Evolutionary conservation across 2,113 vertebrate genomes (phyloP).

Genomic region (Myotis brandtii): DNA sequence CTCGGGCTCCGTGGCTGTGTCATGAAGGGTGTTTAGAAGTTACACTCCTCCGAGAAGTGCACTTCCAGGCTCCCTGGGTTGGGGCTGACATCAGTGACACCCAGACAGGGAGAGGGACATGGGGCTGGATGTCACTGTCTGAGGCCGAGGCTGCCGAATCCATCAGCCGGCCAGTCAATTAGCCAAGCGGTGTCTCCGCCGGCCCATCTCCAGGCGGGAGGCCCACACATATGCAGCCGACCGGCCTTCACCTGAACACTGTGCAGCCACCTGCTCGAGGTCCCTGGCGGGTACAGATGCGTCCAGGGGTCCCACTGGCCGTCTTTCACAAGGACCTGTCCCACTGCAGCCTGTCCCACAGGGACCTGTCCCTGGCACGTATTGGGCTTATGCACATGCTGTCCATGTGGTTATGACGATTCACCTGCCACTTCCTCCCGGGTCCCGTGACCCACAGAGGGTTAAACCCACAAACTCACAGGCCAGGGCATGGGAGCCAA

Average conservation of each 20-base stretch:
- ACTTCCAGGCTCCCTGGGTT: neutral
- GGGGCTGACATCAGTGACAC: neutral
- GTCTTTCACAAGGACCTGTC: neutral
- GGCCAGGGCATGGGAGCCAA: neutral
- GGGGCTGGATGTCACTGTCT: neutral
- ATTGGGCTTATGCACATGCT: neutral
- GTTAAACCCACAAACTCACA: constrained; percentile 21
- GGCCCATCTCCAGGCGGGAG: neutral
- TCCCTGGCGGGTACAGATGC: neutral
- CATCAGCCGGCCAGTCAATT: constrained; percentile 26
- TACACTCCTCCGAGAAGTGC: neutral
- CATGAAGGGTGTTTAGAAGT: constrained; percentile 48
- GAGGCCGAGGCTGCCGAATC: neutral
- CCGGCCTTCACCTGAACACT: neutral
- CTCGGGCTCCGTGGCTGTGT: neutral
- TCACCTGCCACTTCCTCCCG: neutral
- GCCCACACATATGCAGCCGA: neutral
- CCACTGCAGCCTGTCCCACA: neutral
- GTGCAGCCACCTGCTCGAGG: neutral
- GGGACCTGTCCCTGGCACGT: neutral
- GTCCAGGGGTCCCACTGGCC: neutral
- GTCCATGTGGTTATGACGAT: neutral
- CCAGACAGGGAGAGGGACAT: neutral
- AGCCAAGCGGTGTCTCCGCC: neutral
- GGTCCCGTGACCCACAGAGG: neutral